Evolutionary conservation across 1,140 invertebrate genomes (phyloP).

Genomic region (Chironomus striatipennis): DNA sequence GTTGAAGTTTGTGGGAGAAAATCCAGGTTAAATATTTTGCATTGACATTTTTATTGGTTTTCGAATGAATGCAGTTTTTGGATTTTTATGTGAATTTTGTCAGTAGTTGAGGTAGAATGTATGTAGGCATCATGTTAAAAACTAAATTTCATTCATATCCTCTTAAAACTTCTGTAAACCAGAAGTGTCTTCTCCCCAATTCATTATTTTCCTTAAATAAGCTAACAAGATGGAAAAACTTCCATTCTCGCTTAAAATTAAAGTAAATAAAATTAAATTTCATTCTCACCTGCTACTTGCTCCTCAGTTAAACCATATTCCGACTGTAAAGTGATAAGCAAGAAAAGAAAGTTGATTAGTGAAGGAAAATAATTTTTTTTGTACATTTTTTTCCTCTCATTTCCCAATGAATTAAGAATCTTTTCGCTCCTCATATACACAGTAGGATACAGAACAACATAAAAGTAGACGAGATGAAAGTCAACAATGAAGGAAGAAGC

Average conservation of each 20-base stretch:
- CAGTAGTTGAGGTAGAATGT: too few species aligned
- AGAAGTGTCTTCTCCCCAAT: neutral
- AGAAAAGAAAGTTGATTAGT: neutral
- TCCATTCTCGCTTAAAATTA: neutral
- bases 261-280: neutral
- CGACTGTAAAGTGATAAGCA: neutral
- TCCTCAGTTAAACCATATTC: conserved; percentile 15
- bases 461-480: neutral
- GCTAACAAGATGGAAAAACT: too few species aligned
- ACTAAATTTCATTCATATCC: neutral
- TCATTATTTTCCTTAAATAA: too few species aligned
- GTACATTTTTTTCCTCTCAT: neutral
- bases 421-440: too few species aligned
- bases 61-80: too few species aligned
- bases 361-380: neutral
- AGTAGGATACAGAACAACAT: too few species aligned
- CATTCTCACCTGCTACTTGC: conserved; percentile 1
- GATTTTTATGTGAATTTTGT: too few species aligned
- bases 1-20: too few species aligned
- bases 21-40: too few species aligned
- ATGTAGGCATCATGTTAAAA: neutral
- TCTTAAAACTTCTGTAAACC: neutral
- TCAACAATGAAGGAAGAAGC: neutral
- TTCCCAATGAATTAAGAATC: too few species aligned
- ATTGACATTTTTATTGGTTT: too few species aligned